Evolutionary conservation across 2,113 vertebrate genomes (phyloP).

Genomic region (Rutilus rutilus): DNA sequence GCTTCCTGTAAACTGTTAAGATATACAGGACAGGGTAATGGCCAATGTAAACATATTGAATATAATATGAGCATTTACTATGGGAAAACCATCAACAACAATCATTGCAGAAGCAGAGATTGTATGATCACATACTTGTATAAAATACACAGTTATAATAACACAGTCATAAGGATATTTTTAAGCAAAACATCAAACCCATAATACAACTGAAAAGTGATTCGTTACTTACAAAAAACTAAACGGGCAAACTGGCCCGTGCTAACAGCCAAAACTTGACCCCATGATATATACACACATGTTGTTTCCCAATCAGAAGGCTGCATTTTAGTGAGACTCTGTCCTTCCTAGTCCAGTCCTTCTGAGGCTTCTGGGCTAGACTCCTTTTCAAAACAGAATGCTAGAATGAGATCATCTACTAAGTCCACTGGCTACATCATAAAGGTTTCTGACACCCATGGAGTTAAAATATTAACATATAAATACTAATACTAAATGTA

Average conservation of each 20-base stretch:
- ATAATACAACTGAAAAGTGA: too few species aligned
- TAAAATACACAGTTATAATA: too few species aligned
- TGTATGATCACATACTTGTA: too few species aligned
- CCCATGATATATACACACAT: neutral
- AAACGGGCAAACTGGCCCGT: neutral
- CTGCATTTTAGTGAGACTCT: neutral
- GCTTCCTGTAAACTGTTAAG: slow-evolving; percentile 5
- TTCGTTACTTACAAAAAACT: too few species aligned
- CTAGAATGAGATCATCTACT: neutral
- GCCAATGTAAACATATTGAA: slow-evolving; percentile 10
- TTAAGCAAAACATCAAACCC: too few species aligned
- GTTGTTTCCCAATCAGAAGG: neutral
- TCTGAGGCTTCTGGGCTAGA: neutral
- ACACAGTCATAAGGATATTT: too few species aligned
- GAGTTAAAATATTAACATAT: neutral
- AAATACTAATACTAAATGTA: neutral
- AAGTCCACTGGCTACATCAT: neutral
- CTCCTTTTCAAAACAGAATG: neutral
- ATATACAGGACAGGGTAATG: slow-evolving; percentile 4
- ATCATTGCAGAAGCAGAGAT: too few species aligned
- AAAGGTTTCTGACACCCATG: too few species aligned
- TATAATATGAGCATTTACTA: neutral
- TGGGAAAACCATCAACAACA: neutral
- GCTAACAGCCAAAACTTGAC: neutral
- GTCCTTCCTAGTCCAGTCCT: neutral